phyloP scores from a whole-genome alignment of 2,888 invertebrate species.

The Ectemnius cavifrons region DNA sequence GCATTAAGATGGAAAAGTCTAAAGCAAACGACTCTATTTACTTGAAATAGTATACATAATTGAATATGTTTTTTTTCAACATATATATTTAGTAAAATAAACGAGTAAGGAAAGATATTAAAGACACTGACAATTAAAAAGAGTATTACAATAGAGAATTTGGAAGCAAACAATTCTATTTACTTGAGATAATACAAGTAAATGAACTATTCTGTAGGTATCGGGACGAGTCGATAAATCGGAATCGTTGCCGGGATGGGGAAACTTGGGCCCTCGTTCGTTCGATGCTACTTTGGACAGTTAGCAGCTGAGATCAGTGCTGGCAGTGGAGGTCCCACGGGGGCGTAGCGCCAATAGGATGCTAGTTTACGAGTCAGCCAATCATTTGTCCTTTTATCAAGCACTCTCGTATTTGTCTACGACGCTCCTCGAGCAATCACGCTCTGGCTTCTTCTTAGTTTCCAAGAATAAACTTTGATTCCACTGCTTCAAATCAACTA shows the following conservation, averaged over 20 bases:
- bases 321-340: constrained; percentile 57
- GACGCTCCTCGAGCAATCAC: constrained; percentile 18
- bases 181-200: constrained; percentile 73
- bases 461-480: neutral
- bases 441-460: too few relatives aligned
- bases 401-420: constrained; percentile 22
- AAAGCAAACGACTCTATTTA: too few relatives aligned
- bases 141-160: constrained; percentile 6
- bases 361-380: constrained; percentile 49
- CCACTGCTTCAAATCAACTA: neutral
- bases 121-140: too few relatives aligned
- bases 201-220: constrained; percentile 70
- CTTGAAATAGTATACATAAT: too few relatives aligned
- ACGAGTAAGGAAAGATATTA: too few relatives aligned
- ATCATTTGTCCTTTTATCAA: constrained; percentile 64
- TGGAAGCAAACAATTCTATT: constrained; percentile 68
- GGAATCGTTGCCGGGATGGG: constrained; percentile 57
- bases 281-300: constrained; percentile 52
- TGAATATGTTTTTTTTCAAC: too few relatives aligned
- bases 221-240: constrained; percentile 71
- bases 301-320: constrained; percentile 56
- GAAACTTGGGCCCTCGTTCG: constrained; percentile 44
- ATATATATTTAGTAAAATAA: too few relatives aligned
- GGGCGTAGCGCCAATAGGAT: constrained; percentile 48
- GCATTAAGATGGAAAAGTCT: too few relatives aligned